Percentiles rank a stretch among this genome's conserved stretches.
Evolutionary conservation across 2,888 invertebrate species (phyloP).

Genomic region (Brassicogethes aeneus): DNA sequence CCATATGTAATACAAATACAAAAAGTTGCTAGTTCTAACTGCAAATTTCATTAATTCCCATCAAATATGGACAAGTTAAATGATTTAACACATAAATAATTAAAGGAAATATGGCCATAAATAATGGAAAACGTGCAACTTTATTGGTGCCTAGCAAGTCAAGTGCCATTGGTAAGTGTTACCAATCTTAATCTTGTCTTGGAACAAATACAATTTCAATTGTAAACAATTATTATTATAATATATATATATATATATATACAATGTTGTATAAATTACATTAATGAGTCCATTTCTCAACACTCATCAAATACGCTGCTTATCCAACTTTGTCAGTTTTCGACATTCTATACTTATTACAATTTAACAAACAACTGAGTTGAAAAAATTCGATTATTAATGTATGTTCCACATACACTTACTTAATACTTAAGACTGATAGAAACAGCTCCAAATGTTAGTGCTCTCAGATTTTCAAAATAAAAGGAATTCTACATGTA

Average conservation of each 20-base stretch:
- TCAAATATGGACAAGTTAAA: not conserved
- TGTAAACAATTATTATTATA: constrained; percentile 10
- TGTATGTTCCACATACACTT: not conserved
- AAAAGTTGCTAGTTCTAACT: not conserved
- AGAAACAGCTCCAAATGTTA: not conserved
- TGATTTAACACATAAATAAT: not conserved
- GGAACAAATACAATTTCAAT: constrained; percentile 11
- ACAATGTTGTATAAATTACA: constrained; percentile 11
- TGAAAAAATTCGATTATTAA: not conserved
- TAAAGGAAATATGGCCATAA: not conserved
- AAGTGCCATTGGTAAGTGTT: not conserved
- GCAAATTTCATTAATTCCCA: not conserved
- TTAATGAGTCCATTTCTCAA: constrained; percentile 10
- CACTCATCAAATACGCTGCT: constrained; percentile 3
- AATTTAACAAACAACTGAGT: not conserved
- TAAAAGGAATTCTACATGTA: not conserved
- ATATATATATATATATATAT: no score
- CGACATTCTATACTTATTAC: constrained; percentile 2
- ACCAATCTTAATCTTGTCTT: not conserved
- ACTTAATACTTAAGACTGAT: not conserved
- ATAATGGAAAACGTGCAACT: not conserved
- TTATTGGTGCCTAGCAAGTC: not conserved
- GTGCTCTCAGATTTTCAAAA: not conserved
- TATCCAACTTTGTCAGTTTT: not conserved
- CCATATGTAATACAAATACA: constrained; percentile 4